Base-by-base conservation (phyloP, 1,140 invertebrate species). In the Thereuonema tuberculata region DNA sequence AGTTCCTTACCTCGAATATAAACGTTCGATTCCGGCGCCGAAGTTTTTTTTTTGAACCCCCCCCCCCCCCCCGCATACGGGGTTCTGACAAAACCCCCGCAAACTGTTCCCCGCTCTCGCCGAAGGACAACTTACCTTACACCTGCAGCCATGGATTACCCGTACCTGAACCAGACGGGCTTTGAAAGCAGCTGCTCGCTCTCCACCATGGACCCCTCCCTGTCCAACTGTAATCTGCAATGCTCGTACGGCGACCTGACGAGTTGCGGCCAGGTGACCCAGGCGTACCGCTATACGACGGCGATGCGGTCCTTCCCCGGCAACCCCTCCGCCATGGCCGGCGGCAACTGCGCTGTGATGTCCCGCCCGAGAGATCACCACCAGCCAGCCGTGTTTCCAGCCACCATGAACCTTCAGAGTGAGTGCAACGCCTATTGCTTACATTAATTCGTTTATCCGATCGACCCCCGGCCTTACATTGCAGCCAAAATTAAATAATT, bases 251-350 rank as follows among this genome's bases (percentile, higher is more conserved):
- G 85, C 25, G 87, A 91, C 71, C 77, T 88, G 62, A 84, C 85
- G 25, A 87, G 86, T 14, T 91, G 87, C 73, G 85, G 85, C 48
- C 87, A 90, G 76, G 89, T 91, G 84, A 85, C 84, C 56, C 83
- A 85, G 67, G 65, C 63, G 25, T 67, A 67, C 57, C 64, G 60
- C 61, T 62, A 62, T 37, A 60, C 60, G n/a, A 29, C 61, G 23
- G 56, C 49, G 15, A 56, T 53, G 48, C 29, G 61, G 29, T n/a
- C 37, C 17, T 53, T 52, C 27, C 49, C 23, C 25, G 57, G 48
- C 3, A 59, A 37, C 1, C 78, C 80, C 1, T 75, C 76, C 1
- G 76, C 77, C 26, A 76, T 77, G 75, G 21, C 43, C 58, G 47
- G 58, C 47, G 37, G 59, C 29, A 53, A 46, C 50, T 61, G 58